Evolutionary conservation across 2,113 vertebrate species (phyloP).

Genomic region (Corythornis madagascariensis): DNA sequence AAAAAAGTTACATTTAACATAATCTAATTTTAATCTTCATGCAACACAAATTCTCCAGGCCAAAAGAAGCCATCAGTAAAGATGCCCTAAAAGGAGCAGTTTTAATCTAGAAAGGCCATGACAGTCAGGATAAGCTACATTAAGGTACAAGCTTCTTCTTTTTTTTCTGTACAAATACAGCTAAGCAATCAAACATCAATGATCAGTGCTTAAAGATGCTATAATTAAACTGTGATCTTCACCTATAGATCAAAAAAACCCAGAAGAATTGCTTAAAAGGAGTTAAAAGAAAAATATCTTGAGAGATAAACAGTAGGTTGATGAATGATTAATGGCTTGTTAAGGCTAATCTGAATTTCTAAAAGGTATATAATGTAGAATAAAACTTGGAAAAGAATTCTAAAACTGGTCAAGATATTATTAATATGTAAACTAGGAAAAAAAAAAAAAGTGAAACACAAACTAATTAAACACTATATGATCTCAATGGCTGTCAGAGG

Average conservation of each 20-base stretch:
- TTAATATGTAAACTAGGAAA: not conserved
- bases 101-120: not conserved
- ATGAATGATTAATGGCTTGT: slow-evolving; percentile 1
- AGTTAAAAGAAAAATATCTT: slow-evolving; percentile 20
- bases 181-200: slow-evolving; percentile 37
- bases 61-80: slow-evolving; percentile 8
- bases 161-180: slow-evolving; percentile 6
- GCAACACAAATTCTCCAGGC: slow-evolving; percentile 13
- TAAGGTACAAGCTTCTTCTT: not conserved
- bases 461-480: not conserved
- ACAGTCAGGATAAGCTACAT: not conserved
- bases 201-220: not conserved
- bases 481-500: not conserved
- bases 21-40: not conserved
- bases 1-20: not conserved
- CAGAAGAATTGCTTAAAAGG: not conserved
- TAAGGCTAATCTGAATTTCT: not conserved
- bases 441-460: not conserved
- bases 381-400: not conserved
- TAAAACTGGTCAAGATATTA: not conserved
- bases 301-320: not conserved
- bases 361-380: not conserved
- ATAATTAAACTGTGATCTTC: slow-evolving; percentile 24
- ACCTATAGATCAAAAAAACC: not conserved
- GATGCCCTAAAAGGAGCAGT: not conserved